Evolutionary conservation across 1,140 invertebrate species (phyloP), one percentile per base, ranked within the genome.

Genomic region (Penaeus vannamei): DNA sequence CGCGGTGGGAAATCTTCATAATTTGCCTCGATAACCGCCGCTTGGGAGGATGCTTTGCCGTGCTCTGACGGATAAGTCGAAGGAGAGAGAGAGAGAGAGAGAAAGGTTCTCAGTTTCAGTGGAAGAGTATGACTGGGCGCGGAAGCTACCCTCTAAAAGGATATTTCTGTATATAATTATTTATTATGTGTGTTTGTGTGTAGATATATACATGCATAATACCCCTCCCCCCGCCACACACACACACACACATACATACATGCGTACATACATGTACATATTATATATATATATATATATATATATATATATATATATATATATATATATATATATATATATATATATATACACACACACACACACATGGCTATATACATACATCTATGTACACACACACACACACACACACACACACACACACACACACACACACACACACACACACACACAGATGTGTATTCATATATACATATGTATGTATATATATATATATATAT

Each of bases 391-490:
- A 80, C 42, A 80, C 42, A 80, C 42, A 80, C 42, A 80, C 42
- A 80, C 42, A 80, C 42, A 80, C 42, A 80, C 42, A 80, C 42
- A 80, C 42, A 80, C 42, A 80, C 42, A 80, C 42, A 80, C 42
- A 80, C 42, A 80, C 42, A 80, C 42, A 80, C 42, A 80, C 42
- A 80, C 42, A 80, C 42, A 80, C 42, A 80, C 80, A 82, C 80
- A 82, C 80, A 82, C 80, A 82, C 80, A 82, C 80, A 3, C 80
- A n/a, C n/a, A n/a, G n/a, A n/a, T n/a, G n/a, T n/a, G n/a, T n/a
- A n/a, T n/a, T n/a, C n/a, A n/a, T n/a, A 82, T 42, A 12, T 26
- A 69, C 23, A 69, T 69, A 23, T 29, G 23, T 17, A 69, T 69
- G 20, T 10, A 23, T 29, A 69, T n/a, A n/a, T n/a, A n/a, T n/a